phyloP scores from a whole-genome alignment of 2,888 invertebrate species.

The Polyploca ridens region DNA sequence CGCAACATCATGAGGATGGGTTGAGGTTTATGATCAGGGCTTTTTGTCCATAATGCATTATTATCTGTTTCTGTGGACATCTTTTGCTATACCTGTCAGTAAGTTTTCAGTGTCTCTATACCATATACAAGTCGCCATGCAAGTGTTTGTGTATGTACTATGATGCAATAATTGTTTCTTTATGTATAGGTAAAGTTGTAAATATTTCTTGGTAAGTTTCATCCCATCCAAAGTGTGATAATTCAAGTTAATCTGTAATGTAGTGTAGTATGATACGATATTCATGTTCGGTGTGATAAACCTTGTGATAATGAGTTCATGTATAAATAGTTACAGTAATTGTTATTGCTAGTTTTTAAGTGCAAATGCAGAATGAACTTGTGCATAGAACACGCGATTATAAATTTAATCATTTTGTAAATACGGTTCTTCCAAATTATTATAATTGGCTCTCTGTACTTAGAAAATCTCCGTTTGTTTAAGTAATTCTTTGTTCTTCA shows the following conservation, averaged over 20 bases:
- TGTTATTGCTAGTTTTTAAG: slow-evolving; percentile 59
- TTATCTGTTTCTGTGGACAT: neutral
- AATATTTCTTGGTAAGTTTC: slow-evolving; percentile 8
- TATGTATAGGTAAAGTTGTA: slow-evolving; percentile 6
- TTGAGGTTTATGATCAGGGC: slow-evolving; percentile 44
- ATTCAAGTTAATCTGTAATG: slow-evolving; percentile 29
- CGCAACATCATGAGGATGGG: slow-evolving; percentile 83
- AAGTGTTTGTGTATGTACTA: neutral
- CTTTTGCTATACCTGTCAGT: neutral
- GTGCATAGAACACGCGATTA: slow-evolving; percentile 80
- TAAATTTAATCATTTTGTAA: slow-evolving; percentile 49
- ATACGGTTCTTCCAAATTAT: slow-evolving; percentile 49
- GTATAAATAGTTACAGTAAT: slow-evolving; percentile 49
- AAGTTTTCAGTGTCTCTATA: neutral
- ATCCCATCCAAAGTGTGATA: slow-evolving; percentile 29
- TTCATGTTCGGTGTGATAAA: slow-evolving; percentile 57
- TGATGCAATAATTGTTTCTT: neutral
- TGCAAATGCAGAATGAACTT: slow-evolving; percentile 58
- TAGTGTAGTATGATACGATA: slow-evolving; percentile 34
- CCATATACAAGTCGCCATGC: neutral
- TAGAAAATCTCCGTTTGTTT: slow-evolving; percentile 50
- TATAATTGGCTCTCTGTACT: slow-evolving; percentile 77
- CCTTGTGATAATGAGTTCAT: slow-evolving; percentile 72
- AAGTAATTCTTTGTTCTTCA: slow-evolving; percentile 31
- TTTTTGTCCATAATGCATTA: neutral